Conservation (phyloP, 2,888 invertebrate species). For the Eupithecia tripunctaria region DNA sequence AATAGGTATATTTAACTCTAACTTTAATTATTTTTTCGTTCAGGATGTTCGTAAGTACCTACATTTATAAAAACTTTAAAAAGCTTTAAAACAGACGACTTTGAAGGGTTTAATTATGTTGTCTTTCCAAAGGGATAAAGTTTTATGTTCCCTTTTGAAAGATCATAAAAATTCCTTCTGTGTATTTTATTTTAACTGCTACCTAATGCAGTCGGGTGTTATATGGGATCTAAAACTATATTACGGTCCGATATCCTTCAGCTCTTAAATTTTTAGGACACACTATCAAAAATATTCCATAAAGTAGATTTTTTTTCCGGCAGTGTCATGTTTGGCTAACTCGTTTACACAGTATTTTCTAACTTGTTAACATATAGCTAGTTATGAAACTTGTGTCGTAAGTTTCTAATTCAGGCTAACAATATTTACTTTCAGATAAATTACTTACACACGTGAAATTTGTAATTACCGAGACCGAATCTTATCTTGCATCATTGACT, state of each 20-base stretch:
- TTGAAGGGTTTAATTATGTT: constrained; percentile 59
- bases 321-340: constrained; percentile 49
- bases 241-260: neutral
- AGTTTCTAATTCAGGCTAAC: constrained; percentile 68
- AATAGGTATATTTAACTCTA: constrained; percentile 42
- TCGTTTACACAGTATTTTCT: constrained; percentile 57
- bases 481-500: constrained; percentile 74
- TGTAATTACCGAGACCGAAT: constrained; percentile 75
- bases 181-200: constrained; percentile 61
- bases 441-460: constrained; percentile 73
- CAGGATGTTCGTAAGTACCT: constrained; percentile 12
- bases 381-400: constrained; percentile 70
- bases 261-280: neutral
- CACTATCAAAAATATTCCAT: neutral
- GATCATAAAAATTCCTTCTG: constrained; percentile 74
- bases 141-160: constrained; percentile 69
- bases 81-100: neutral
- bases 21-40: neutral
- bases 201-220: constrained; percentile 63
- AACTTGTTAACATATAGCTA: constrained; percentile 47
- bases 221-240: constrained; percentile 20
- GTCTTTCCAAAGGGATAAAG: constrained; percentile 65
- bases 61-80: neutral
- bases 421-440: constrained; percentile 79
- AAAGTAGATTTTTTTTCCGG: neutral